phyloP scores from a whole-genome alignment of 1,140 invertebrate genomes.

The Cydia splendana region DNA sequence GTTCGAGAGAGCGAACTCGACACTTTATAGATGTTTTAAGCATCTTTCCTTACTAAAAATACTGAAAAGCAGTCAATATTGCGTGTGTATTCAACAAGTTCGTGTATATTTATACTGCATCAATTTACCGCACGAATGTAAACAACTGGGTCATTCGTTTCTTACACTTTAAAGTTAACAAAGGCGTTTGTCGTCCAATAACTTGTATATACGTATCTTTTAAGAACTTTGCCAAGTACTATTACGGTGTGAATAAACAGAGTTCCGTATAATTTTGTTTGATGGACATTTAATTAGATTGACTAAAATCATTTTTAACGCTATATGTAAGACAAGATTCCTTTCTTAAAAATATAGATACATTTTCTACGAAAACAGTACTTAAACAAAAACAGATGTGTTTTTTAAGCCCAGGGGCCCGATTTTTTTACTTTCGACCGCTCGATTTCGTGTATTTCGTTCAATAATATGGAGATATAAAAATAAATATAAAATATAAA shows the following conservation, averaged over 20 bases:
- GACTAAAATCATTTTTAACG: neutral
- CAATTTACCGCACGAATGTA: slow-evolving; percentile 23
- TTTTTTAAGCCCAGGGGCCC: no score
- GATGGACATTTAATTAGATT: neutral
- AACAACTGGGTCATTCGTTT: slow-evolving; percentile 28
- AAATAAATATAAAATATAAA: no score
- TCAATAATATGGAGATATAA: no score
- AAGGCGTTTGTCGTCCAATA: slow-evolving; percentile 6
- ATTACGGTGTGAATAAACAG: neutral
- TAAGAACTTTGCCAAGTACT: neutral
- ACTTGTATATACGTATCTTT: neutral
- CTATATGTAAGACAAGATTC: no score
- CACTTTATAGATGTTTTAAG: neutral
- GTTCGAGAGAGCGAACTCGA: neutral
- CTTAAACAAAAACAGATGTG: no score
- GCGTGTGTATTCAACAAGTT: slow-evolving; percentile 10
- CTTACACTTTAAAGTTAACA: slow-evolving; percentile 11
- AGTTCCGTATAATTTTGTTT: neutral
- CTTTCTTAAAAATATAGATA: no score
- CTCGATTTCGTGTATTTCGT: no score
- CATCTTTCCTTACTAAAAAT: neutral
- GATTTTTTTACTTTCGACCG: no score
- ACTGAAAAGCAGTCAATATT: neutral
- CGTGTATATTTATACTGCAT: slow-evolving; percentile 20
- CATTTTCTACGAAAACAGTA: no score